phyloP scores from a whole-genome alignment of 2,888 invertebrate genomes.

The Ethmia dodecea region DNA sequence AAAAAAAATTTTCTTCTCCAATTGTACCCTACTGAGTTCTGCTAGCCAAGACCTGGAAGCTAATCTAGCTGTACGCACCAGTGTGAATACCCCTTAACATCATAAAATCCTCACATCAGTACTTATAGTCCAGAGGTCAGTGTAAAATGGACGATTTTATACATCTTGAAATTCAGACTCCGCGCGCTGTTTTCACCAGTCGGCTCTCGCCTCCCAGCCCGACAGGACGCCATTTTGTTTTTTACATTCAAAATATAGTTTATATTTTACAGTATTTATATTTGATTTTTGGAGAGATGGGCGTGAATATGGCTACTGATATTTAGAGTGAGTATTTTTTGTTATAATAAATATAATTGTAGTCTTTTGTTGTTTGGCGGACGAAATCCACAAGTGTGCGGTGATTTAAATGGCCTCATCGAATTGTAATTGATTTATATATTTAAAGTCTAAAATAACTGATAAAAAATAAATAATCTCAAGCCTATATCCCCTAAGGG shows the following conservation, averaged over 20 bases:
- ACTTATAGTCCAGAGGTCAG: not conserved
- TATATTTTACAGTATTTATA: constrained; percentile 11
- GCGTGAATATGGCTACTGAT: no score
- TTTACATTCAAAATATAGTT: constrained; percentile 7
- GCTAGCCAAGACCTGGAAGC: not conserved
- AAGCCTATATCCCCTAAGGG: no score
- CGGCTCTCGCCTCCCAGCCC: not conserved
- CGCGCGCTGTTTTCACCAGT: not conserved
- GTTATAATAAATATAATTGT: no score
- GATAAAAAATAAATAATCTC: no score
- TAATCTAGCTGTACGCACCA: not conserved
- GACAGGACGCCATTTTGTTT: constrained; percentile 1
- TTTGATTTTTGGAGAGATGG: not conserved
- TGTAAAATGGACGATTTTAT: not conserved
- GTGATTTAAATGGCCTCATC: no score
- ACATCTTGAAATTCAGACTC: no score
- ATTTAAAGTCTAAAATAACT: no score
- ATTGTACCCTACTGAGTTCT: not conserved
- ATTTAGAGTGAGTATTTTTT: no score
- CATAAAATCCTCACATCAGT: not conserved
- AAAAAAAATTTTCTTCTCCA: not conserved
- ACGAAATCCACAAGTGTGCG: no score
- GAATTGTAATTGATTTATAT: no score
- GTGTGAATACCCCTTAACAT: not conserved
- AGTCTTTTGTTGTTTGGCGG: no score